Percentiles rank a stretch among this genome's conserved stretches.
Evolutionary conservation across 92 coral and sea anemone species (phyloP).

Genomic region (Phenganax stokvisi): DNA sequence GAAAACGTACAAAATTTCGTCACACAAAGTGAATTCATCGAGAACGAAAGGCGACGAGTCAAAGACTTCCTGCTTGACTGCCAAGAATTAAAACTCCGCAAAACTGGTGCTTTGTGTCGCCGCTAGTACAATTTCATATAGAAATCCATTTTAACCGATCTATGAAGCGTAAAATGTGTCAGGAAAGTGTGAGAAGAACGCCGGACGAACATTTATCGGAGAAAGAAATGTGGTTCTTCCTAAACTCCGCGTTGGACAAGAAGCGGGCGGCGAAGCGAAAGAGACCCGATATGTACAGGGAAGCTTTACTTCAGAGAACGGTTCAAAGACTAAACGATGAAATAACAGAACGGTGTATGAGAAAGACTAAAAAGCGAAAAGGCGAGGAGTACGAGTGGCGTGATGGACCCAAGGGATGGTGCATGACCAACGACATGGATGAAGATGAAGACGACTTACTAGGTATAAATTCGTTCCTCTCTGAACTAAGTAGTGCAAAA

Average conservation of each 20-base stretch:
- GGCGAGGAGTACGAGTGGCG: conserved; percentile 87
- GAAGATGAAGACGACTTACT: conserved; percentile 78
- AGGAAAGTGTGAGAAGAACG: conserved; percentile 23
- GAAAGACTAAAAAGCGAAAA: conserved; percentile 66
- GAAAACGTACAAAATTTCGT: neutral
- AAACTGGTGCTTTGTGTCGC: neutral
- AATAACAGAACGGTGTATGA: conserved; percentile 83
- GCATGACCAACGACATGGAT: conserved; percentile 70
- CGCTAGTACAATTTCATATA: neutral
- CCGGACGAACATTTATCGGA: conserved; percentile 55
- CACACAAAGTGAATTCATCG: neutral
- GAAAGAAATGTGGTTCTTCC: conserved; percentile 88
- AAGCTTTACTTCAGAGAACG: conserved; percentile 77
- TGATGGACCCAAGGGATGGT: conserved; percentile 72
- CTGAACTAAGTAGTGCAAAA: conserved; percentile 65
- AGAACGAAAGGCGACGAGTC: neutral
- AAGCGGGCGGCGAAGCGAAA: conserved; percentile 70
- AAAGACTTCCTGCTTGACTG: conserved; percentile 8
- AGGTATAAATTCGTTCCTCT: conserved; percentile 97
- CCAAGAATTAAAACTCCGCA: neutral
- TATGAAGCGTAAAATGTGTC: conserved; percentile 54
- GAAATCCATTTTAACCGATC: conserved; percentile 19
- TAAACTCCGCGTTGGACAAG: conserved; percentile 77
- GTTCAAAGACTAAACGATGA: conserved; percentile 88
- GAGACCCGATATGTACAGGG: conserved; percentile 83